Evolutionary conservation across 2,113 vertebrate genomes (phyloP).

Genomic region (Datnioides undecimradiatus): DNA sequence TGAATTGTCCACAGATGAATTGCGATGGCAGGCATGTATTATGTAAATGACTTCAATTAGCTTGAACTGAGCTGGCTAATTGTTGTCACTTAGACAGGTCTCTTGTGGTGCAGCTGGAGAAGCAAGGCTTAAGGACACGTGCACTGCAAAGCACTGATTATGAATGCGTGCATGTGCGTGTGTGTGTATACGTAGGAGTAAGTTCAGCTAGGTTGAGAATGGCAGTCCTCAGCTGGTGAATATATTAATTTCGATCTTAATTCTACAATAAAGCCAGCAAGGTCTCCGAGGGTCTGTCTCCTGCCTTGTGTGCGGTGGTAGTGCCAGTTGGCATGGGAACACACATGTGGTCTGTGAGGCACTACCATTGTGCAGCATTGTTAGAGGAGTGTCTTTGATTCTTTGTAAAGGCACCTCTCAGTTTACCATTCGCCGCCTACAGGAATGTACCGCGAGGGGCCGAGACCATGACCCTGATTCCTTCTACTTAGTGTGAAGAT

Average conservation of each 20-base stretch:
- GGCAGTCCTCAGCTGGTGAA: constrained; percentile 28
- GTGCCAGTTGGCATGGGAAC: constrained; percentile 76
- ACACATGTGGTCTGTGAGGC: constrained; percentile 31
- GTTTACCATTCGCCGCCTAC: constrained; percentile 45
- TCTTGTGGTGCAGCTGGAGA: constrained; percentile 65
- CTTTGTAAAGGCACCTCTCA: constrained; percentile 24
- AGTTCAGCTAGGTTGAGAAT: constrained; percentile 23
- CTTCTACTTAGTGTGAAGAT: constrained; percentile 34
- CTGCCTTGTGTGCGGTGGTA: constrained; percentile 3
- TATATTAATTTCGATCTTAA: constrained; percentile 51
- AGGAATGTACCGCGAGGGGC: not conserved
- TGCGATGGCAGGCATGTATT: constrained; percentile 70
- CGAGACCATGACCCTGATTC: constrained; percentile 46
- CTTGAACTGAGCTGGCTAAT: constrained; percentile 81
- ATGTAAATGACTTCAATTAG: constrained; percentile 82
- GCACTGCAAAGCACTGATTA: constrained; percentile 8
- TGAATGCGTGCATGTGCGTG: not conserved
- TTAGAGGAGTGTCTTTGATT: constrained; percentile 48
- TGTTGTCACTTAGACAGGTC: constrained; percentile 76
- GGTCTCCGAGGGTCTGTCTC: constrained; percentile 27
- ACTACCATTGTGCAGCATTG: constrained; percentile 29
- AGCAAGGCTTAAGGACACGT: constrained; percentile 41
- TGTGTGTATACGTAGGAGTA: not conserved
- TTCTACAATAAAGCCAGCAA: constrained; percentile 42
- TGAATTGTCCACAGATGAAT: constrained; percentile 70